These are phyloP conservation scores for Nothura maculosa DNA, from an alignment of 2,797 vertebrate species.

Conservation along the genomic window DNA sequence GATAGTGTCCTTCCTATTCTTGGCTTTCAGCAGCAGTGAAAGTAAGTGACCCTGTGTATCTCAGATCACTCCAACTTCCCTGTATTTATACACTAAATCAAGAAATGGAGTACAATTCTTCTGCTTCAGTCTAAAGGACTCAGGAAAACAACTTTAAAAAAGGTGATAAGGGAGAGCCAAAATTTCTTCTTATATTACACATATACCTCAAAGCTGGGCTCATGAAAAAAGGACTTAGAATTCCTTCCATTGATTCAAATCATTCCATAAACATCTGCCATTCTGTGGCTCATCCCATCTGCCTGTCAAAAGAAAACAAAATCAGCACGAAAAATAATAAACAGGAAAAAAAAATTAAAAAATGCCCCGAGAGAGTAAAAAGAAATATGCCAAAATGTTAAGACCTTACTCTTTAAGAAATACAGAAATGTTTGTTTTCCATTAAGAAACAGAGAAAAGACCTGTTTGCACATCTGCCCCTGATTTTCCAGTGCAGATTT, in stretches of 20 bases:
- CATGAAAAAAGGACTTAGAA: neutral
- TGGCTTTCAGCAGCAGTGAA: neutral
- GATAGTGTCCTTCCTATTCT: neutral
- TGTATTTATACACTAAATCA: neutral
- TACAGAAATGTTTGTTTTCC: slow-evolving; percentile 22
- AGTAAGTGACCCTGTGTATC: neutral
- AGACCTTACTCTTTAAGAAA: neutral
- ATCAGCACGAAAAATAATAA: neutral
- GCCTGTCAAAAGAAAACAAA: neutral
- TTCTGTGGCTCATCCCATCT: neutral
- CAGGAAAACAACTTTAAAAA: neutral
- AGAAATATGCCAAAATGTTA: slow-evolving; percentile 29
- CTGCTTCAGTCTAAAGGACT: neutral
- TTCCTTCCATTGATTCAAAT: neutral
- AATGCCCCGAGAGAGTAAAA: neutral
- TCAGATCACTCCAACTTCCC: neutral
- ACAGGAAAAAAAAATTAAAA: neutral
- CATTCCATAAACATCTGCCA: slow-evolving; percentile 1
- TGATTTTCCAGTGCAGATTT: slow-evolving; percentile 56
- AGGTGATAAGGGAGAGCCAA: neutral
- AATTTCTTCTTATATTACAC: neutral
- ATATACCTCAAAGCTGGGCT: neutral
- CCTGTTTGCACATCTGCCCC: slow-evolving; percentile 39
- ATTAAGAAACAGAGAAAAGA: neutral
- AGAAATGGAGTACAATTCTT: neutral